A percentile compares a stretch with the other conserved stretches of the same genome.
Evolutionary conservation across 1,140 invertebrate genomes (phyloP).

Genomic region (Venturia canescens): DNA sequence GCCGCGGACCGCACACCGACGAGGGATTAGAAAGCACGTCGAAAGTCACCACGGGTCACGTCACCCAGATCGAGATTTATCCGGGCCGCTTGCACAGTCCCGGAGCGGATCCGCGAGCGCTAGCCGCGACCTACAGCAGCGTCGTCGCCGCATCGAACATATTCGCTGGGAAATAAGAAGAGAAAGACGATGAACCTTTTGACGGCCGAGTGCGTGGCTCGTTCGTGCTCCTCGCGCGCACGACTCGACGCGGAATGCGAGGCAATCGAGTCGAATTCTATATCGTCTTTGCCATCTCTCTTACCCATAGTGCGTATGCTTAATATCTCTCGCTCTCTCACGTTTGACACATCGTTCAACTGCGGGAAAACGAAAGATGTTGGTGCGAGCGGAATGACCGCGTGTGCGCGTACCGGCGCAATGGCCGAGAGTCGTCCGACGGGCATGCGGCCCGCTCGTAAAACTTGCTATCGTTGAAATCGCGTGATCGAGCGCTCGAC

Average conservation of each 20-base stretch:
- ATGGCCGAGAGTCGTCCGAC: background rate
- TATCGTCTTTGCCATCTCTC: background rate
- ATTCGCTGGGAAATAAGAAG: slow-evolving; percentile 7
- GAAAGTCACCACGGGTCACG: slow-evolving; percentile 56
- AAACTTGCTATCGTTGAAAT: background rate
- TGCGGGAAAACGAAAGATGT: background rate
- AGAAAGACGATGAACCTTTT: background rate
- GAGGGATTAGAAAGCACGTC: slow-evolving; percentile 61
- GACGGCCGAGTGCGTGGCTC: background rate
- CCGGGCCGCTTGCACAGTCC: slow-evolving; percentile 33
- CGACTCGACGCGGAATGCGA: background rate
- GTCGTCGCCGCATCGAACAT: slow-evolving; percentile 12
- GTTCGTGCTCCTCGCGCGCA: background rate
- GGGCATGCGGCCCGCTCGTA: background rate
- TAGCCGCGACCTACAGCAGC: slow-evolving; percentile 47
- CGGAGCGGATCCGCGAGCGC: slow-evolving; percentile 29
- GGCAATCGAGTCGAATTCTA: slow-evolving; percentile 5
- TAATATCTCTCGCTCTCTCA: background rate
- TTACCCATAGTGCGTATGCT: background rate
- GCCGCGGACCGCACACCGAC: background rate
- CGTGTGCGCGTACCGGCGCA: background rate
- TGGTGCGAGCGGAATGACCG: background rate
- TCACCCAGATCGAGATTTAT: slow-evolving; percentile 63
- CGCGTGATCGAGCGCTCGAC: background rate
- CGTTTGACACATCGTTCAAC: slow-evolving; percentile 15